Evolutionary conservation across 2,797 vertebrate genomes (phyloP), one percentile per base, ranked within the genome.

Genomic region (Hippoglossus hippoglossus): DNA sequence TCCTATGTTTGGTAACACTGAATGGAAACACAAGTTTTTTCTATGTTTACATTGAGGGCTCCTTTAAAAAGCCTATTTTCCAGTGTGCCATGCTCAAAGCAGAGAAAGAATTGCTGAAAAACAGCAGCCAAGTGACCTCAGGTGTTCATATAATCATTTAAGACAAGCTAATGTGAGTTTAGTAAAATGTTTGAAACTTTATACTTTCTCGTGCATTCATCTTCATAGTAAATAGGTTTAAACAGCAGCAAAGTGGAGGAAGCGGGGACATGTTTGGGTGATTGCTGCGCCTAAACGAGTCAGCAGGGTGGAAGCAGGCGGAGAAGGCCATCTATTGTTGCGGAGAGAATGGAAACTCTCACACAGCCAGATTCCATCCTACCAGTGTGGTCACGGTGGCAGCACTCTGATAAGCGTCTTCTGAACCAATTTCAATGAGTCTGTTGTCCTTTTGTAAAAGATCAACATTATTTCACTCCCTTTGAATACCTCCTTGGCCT

Each of bases 271-370:
- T 79, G 57, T 74, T 83, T 82, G 66, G 71, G 28, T 72, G 70
- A 75, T 50, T 78, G 65, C 31, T 25, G 24, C 0, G 1, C 70
- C 68, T 24, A 24, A 24, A 65, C 65, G 5, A 72, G 78, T 85
- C 80, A 87, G 77, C 61, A 76, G 63, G 73, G 58, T 54, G 67
- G 74, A 67, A 77, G 73, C 80, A 67, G 83, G 59, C 76, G 31
- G 76, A 89, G 77, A 93, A 91, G 89, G 86, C 66, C 74, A 44
- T 83, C 85, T 80, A 89, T 93, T 93, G 91, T 93, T 90, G 54
- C 46, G 57, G 51, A 75, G 68, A 90, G 86, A 91, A 92, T 84
- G 84, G 82, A 84, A 89, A 79, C 76, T 82, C 85, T 90, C 87
- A 90, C 69, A 54, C 73, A 73, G 79, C 62, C 59, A 82, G 74